Conservation (phyloP, 2,797 vertebrate genomes). For the Halcyon smyrnensis region DNA sequence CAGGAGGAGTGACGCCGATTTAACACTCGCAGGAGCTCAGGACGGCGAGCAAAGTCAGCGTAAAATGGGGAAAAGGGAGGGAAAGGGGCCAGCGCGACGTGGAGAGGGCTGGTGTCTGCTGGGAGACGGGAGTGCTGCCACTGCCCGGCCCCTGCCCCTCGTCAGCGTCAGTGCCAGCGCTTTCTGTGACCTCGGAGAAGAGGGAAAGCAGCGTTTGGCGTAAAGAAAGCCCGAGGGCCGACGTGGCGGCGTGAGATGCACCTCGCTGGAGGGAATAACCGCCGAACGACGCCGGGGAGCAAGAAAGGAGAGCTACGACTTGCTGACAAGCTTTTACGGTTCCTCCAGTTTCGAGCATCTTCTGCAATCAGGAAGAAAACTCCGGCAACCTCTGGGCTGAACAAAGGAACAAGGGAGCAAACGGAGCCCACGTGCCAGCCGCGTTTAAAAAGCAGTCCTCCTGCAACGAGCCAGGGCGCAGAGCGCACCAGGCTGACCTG, state of each 20-base stretch:
- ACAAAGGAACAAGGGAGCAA: not conserved
- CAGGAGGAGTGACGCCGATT: not conserved
- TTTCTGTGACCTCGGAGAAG: not conserved
- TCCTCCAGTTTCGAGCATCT: not conserved
- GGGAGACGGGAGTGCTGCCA: conserved; percentile 34
- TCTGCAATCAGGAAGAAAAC: conserved; percentile 12
- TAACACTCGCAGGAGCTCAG: not conserved
- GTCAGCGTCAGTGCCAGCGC: not conserved
- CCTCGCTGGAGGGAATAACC: not conserved
- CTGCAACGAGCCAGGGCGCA: not conserved
- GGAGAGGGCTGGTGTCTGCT: not conserved
- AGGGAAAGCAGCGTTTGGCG: not conserved
- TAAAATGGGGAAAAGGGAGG: not conserved
- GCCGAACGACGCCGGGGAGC: not conserved
- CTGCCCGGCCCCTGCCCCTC: not conserved
- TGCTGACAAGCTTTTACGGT: not conserved
- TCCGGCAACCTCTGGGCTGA: not conserved
- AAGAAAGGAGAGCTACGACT: not conserved
- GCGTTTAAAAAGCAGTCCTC: not conserved
- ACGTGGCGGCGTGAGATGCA: not conserved
- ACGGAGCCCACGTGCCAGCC: not conserved
- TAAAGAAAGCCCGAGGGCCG: not conserved
- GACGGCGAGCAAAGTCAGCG: accelerated
- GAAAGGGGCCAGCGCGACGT: not conserved
- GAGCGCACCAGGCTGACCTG: not conserved